Conservation (phyloP, 2,113 vertebrate species). For the Menidia beryllina region DNA sequence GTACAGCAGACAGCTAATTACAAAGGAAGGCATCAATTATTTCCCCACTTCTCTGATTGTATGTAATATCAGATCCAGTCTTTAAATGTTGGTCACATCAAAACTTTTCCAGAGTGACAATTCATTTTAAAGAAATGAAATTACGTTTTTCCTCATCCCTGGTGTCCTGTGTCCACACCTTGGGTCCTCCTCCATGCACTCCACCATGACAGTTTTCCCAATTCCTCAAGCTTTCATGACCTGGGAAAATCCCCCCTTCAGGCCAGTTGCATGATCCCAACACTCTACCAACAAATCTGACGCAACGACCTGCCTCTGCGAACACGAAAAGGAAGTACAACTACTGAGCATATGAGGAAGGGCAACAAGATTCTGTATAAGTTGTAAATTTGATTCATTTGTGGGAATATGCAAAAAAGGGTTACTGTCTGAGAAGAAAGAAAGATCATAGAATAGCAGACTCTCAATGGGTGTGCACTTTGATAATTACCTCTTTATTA, state of each 20-base stretch:
- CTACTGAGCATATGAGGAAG: constrained; percentile 8
- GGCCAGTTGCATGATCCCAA: constrained; percentile 25
- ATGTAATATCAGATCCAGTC: too few species aligned
- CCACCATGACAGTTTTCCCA: constrained; percentile 54
- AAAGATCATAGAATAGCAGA: not conserved
- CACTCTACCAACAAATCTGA: constrained; percentile 6
- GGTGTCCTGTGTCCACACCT: too few species aligned
- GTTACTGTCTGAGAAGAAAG: not conserved
- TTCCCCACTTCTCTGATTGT: too few species aligned
- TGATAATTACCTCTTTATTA: not conserved
- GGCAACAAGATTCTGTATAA: constrained; percentile 38
- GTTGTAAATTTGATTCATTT: constrained; percentile 22
- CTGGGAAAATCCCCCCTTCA: constrained; percentile 6
- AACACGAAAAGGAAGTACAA: constrained; percentile 27
- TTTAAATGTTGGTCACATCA: too few species aligned
- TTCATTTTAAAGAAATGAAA: too few species aligned
- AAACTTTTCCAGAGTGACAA: too few species aligned
- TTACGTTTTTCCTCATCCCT: too few species aligned
- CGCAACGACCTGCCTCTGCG: constrained; percentile 20
- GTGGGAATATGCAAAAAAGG: constrained; percentile 26
- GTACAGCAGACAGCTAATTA: not conserved
- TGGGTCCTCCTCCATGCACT: too few species aligned
- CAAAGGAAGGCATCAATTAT: not conserved
- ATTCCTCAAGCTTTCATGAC: constrained; percentile 9
- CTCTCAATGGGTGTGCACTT: not conserved